Percentiles rank a stretch among this genome's conserved stretches.
Conservation (phyloP, 2,888 invertebrate genomes). For the Metalampra italica region DNA sequence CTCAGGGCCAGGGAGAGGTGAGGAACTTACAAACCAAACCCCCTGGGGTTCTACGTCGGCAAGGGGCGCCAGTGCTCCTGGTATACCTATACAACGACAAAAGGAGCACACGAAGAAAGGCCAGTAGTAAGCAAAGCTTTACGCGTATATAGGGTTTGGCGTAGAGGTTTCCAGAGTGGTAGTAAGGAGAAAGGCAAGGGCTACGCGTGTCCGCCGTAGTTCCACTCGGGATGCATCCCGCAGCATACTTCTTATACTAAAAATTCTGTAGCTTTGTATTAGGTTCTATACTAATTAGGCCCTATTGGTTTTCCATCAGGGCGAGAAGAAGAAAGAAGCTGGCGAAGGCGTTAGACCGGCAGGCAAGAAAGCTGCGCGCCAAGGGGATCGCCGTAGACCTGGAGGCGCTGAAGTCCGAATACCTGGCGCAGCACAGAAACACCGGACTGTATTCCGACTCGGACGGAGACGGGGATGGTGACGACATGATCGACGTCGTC, state of each 20-base stretch:
- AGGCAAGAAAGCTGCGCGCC: constrained; percentile 93
- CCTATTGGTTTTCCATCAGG: constrained; percentile 75
- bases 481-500: constrained; percentile 91
- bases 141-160: no score
- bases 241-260: no score
- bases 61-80: no score
- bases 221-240: no score
- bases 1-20: constrained; percentile 89
- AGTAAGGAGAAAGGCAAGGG: no score
- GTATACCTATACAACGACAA: no score
- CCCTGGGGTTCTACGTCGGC: neutral
- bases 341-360: constrained; percentile 93
- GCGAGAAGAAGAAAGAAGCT: constrained; percentile 94
- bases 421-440: constrained; percentile 87
- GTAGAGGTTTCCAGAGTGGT: no score
- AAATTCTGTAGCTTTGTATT: constrained; percentile 15
- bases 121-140: no score
- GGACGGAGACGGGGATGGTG: constrained; percentile 79
- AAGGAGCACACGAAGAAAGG: no score
- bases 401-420: constrained; percentile 90
- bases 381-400: constrained; percentile 94
- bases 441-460: constrained; percentile 80
- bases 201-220: no score
- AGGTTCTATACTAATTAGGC: constrained; percentile 76
- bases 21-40: constrained; percentile 58